These are phyloP conservation scores for Arctopsyche grandis DNA, from an alignment of 1,140 invertebrate genomes.

Conservation along the genomic window DNA sequence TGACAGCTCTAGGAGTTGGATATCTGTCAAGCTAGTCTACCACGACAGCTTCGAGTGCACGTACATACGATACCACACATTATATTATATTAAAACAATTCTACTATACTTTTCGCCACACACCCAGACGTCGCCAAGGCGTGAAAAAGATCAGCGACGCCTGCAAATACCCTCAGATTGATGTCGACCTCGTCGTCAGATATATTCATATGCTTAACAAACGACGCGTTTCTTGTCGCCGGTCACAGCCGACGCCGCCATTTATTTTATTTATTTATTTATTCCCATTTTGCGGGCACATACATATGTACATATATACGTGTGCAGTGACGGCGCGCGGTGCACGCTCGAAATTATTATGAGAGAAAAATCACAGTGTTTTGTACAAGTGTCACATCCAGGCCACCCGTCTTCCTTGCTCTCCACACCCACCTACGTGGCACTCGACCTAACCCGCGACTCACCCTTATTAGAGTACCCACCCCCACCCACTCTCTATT, in stretches of 20 bases:
- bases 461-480: constrained; percentile 38
- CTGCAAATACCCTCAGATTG: not conserved
- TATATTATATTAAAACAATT: not conserved
- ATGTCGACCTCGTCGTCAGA: not conserved
- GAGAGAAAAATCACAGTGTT: constrained; percentile 55
- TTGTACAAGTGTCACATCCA: constrained; percentile 55
- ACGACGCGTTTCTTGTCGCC: constrained; percentile 29
- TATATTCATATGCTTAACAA: constrained; percentile 17
- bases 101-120: too few relatives aligned
- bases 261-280: constrained; percentile 51
- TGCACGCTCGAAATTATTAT: constrained; percentile 50
- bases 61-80: not conserved
- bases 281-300: constrained; percentile 6
- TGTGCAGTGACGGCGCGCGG: constrained; percentile 24
- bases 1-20: too few relatives aligned
- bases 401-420: constrained; percentile 39
- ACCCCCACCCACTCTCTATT: not conserved
- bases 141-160: not conserved
- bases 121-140: not conserved
- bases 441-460: constrained; percentile 9
- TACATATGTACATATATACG: constrained; percentile 28
- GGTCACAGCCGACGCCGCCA: constrained; percentile 28
- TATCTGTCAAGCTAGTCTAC: not conserved
- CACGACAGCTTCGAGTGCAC: not conserved
- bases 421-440: constrained; percentile 12